Evolutionary conservation across 2,797 vertebrate genomes (phyloP).

Genomic region (Microhierax caerulescens): DNA sequence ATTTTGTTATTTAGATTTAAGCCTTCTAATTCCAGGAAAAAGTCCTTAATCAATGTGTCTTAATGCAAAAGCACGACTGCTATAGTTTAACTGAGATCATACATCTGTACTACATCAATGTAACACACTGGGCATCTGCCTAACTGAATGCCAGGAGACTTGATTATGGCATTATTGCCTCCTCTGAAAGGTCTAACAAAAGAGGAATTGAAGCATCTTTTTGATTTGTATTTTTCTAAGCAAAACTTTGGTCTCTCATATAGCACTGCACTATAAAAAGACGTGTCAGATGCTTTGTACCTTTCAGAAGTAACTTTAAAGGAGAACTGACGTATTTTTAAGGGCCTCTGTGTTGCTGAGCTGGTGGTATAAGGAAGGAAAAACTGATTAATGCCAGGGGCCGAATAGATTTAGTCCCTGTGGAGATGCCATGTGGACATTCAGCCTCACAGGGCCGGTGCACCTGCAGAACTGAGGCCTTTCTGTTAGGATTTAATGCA

Average conservation of each 20-base stretch:
- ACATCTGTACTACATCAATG: neutral
- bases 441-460: neutral
- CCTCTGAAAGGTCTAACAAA: neutral
- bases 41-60: neutral
- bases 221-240: neutral
- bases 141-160: neutral
- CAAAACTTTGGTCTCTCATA: neutral
- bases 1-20: constrained; percentile 27
- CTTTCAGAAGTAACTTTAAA: neutral
- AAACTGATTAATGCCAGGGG: neutral
- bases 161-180: neutral
- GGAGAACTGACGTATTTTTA: neutral
- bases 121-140: neutral
- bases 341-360: neutral
- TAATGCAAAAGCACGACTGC: neutral
- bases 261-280: neutral
- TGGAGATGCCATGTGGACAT: neutral
- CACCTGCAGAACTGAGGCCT: neutral
- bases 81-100: neutral
- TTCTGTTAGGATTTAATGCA: neutral
- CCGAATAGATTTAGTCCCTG: neutral
- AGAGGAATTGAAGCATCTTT: neutral
- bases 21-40: constrained; percentile 21
- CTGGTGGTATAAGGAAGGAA: neutral
- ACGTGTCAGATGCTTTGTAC: neutral